These are phyloP conservation scores for Oreocharis arfaki DNA, from an alignment of 2,113 vertebrate genomes.

Conservation along the genomic window DNA sequence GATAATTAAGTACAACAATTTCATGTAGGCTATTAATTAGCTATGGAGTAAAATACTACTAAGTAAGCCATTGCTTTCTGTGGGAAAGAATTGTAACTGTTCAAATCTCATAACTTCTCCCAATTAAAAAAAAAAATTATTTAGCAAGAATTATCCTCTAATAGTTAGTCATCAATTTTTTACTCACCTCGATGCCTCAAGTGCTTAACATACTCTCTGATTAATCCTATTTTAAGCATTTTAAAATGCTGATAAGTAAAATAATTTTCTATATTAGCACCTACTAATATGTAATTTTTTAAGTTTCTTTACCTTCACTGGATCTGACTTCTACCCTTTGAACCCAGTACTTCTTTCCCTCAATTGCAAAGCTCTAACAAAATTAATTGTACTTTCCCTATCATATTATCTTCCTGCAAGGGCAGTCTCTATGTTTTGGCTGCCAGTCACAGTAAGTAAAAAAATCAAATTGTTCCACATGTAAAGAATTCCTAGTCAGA, in stretches of 20 bases:
- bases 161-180: background rate
- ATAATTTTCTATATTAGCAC: background rate
- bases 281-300: background rate
- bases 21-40: constrained; percentile 10
- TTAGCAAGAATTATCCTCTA: background rate
- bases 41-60: background rate
- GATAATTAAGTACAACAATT: constrained; percentile 26
- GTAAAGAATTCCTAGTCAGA: background rate
- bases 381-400: background rate
- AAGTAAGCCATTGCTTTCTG: background rate
- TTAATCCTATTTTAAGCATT: background rate
- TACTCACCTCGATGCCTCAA: background rate
- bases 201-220: background rate
- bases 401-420: background rate
- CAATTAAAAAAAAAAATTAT: too few species aligned
- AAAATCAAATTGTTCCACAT: background rate
- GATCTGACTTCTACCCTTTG: background rate
- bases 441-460: background rate
- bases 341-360: background rate
- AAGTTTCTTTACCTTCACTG: background rate
- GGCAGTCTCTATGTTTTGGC: background rate
- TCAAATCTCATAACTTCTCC: background rate
- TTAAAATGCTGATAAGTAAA: background rate
- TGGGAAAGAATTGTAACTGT: background rate
- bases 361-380: background rate